Evolutionary conservation across 2,888 invertebrate species (phyloP).

Genomic region (Rhynchonema sp.): DNA sequence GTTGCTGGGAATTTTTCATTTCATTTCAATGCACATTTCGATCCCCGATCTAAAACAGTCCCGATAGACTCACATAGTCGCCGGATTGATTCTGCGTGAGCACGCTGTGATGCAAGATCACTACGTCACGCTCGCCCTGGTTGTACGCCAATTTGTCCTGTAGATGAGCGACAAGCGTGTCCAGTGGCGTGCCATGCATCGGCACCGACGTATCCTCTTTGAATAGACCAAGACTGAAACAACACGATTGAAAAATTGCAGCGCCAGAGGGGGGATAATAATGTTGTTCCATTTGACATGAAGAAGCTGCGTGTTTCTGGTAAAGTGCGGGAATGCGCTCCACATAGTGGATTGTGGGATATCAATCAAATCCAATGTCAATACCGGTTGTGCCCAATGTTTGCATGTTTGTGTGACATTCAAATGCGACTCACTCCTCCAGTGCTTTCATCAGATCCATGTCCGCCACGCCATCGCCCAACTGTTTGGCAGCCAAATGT

Average conservation of each 20-base stretch:
- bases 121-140: conserved; percentile 67
- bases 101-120: conserved; percentile 78
- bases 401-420: no score
- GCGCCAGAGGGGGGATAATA: no score
- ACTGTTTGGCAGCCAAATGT: conserved; percentile 55
- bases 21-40: neutral
- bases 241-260: no score
- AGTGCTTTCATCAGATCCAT: conserved; percentile 11
- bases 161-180: conserved; percentile 65
- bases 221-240: conserved; percentile 52
- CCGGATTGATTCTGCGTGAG: conserved; percentile 71
- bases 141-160: conserved; percentile 22
- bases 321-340: no score
- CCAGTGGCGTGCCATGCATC: conserved; percentile 56
- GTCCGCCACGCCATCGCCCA: conserved; percentile 38
- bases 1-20: neutral
- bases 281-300: no score
- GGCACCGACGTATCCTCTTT: conserved; percentile 62
- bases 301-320: no score
- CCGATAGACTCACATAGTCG: conserved; percentile 9
- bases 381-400: no score
- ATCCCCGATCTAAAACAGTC: neutral
- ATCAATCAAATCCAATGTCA: no score
- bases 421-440: conserved; percentile 6
- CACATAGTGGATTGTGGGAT: no score